A percentile compares a stretch with the other conserved stretches of the same genome.
phyloP scores from a whole-genome alignment of 2,888 invertebrate genomes.

The Punctoribates punctum region DNA sequence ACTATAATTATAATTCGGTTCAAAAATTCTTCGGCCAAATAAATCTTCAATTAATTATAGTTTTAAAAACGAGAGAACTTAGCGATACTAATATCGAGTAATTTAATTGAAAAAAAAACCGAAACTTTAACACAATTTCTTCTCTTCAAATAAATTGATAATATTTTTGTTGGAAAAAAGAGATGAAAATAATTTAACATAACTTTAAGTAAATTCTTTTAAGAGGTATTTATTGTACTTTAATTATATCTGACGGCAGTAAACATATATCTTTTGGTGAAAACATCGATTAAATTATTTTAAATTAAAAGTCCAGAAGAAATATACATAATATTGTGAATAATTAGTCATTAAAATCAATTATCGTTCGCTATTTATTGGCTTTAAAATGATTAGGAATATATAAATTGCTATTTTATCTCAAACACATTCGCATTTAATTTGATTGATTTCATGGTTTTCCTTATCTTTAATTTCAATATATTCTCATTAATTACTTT shows the following conservation, averaged over 20 bases:
- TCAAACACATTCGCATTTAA: not conserved
- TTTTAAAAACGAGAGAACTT: not conserved
- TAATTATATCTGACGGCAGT: conserved; percentile 1
- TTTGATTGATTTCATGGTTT: conserved; percentile 11
- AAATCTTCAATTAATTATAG: conserved; percentile 26
- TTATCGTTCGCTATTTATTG: not conserved
- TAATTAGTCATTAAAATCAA: conserved; percentile 28
- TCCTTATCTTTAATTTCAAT: not conserved
- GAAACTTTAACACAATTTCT: conserved; percentile 6
- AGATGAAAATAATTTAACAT: not conserved
- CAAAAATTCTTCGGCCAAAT: not conserved
- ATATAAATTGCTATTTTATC: not conserved
- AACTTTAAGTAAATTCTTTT: not conserved
- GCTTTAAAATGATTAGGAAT: not conserved
- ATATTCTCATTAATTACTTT: not conserved
- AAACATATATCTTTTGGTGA: not conserved
- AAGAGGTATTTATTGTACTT: not conserved
- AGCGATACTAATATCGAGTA: not conserved
- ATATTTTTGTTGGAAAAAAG: not conserved
- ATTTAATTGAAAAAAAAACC: not conserved
- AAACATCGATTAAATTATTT: not conserved
- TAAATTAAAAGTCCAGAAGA: not conserved
- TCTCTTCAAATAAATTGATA: not conserved
- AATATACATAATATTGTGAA: not conserved
- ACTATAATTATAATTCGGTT: not conserved